These are phyloP conservation scores for Synergus itoensis DNA, from an alignment of 2,888 invertebrate genomes.

Conservation along the genomic window DNA sequence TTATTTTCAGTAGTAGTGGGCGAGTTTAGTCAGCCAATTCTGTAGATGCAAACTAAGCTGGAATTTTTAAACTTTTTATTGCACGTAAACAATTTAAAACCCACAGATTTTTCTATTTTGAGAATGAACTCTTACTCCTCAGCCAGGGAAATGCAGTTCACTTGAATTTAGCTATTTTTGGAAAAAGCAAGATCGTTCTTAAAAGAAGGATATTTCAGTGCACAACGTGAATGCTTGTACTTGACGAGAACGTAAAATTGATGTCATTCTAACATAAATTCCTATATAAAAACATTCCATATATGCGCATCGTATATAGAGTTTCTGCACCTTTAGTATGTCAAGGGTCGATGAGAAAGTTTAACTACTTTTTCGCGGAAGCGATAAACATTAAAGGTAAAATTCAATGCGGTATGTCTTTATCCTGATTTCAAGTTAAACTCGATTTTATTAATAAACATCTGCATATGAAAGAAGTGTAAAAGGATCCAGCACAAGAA, in stretches of 20 bases:
- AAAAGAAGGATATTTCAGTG: constrained; percentile 14
- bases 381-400: constrained; percentile 11
- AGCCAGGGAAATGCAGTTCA: neutral
- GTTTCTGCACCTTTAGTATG: constrained; percentile 4
- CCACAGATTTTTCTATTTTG: neutral
- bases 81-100: neutral
- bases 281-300: neutral
- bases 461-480: neutral
- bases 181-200: neutral
- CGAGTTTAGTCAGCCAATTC: neutral
- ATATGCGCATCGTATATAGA: neutral
- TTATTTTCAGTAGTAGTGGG: neutral
- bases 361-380: constrained; percentile 11
- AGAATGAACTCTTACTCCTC: neutral
- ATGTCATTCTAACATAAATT: constrained; percentile 13
- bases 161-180: neutral
- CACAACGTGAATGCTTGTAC: neutral
- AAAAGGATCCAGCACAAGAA: neutral
- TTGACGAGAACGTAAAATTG: constrained; percentile 9
- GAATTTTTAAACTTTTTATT: neutral
- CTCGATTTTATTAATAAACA: constrained; percentile 8
- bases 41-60: neutral
- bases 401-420: neutral
- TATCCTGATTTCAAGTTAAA: neutral
- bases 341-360: constrained; percentile 12